These are phyloP conservation scores for Scolopax rusticola DNA, from an alignment of 2,797 vertebrate genomes.

Conservation along the genomic window DNA sequence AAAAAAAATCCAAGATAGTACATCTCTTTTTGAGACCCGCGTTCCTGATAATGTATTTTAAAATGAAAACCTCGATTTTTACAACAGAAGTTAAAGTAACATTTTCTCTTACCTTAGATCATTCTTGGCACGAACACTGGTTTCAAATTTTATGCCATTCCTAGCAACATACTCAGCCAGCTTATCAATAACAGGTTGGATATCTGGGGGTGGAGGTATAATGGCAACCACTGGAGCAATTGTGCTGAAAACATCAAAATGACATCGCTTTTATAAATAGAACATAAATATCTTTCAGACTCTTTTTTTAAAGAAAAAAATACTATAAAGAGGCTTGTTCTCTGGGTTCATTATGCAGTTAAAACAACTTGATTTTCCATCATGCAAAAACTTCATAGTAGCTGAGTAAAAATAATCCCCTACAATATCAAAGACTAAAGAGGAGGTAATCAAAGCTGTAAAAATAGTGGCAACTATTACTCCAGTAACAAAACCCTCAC, in stretches of 20 bases:
- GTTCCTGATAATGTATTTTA: not conserved
- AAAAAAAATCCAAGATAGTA: not conserved
- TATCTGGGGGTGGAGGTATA: slow-evolving; percentile 96
- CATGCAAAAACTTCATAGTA: not conserved
- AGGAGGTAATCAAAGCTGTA: not conserved
- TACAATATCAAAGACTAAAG: not conserved
- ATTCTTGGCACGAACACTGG: slow-evolving; percentile 95
- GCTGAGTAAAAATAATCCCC: not conserved
- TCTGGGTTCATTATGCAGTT: not conserved
- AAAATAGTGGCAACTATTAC: not conserved
- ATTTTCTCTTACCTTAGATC: slow-evolving; percentile 88
- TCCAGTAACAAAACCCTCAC: not conserved
- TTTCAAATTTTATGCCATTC: slow-evolving; percentile 96
- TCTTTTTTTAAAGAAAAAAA: not conserved
- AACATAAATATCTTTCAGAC: not conserved
- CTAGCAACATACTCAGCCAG: slow-evolving; percentile 96
- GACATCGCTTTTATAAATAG: not conserved
- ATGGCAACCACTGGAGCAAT: slow-evolving; percentile 86
- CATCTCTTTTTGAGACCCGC: not conserved
- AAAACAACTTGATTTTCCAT: not conserved
- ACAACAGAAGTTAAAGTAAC: not conserved
- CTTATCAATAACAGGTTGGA: slow-evolving; percentile 98
- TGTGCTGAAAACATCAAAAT: slow-evolving; percentile 75
- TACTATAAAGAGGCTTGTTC: not conserved
- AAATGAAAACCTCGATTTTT: not conserved